These are phyloP conservation scores for Drosophila saltans DNA, from an alignment of 1,140 invertebrate species.

Conservation along the genomic window DNA sequence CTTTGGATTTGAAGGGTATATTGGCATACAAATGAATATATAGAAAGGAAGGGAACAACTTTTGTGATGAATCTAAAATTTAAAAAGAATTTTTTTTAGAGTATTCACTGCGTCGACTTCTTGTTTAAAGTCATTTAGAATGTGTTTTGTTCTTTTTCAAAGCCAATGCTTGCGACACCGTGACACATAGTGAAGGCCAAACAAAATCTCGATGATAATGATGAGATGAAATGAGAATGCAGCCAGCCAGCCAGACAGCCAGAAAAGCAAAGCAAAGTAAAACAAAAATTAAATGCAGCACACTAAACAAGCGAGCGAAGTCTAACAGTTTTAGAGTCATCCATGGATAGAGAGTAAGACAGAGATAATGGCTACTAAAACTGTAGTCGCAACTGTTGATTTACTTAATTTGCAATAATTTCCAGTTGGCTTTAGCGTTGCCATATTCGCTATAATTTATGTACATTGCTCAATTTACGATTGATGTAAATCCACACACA, in stretches of 20 bases:
- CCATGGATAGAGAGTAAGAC: background rate
- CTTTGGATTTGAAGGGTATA: background rate
- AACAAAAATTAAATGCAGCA: conserved; percentile 8
- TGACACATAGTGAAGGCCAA: conserved; percentile 66
- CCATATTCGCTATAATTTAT: conserved; percentile 55
- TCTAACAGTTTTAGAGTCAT: background rate
- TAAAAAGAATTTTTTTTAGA: too few species aligned
- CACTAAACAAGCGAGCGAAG: background rate
- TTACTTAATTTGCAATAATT: conserved; percentile 63
- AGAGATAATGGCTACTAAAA: conserved; percentile 5
- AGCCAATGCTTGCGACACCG: conserved; percentile 72
- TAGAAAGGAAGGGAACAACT: too few species aligned
- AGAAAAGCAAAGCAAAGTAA: background rate
- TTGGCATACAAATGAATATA: background rate
- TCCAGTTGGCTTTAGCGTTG: conserved; percentile 41
- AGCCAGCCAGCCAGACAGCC: conserved; percentile 1
- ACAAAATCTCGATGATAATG: conserved; percentile 2
- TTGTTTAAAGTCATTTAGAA: background rate
- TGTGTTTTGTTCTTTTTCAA: conserved; percentile 42
- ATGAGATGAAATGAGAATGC: conserved; percentile 16
- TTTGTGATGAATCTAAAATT: too few species aligned
- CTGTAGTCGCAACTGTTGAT: conserved; percentile 47
- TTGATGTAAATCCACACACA: conserved; percentile 2
- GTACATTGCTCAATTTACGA: conserved; percentile 52
- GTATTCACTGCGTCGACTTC: background rate